Conservation (phyloP, 2,113 vertebrate genomes). For the Camelus dromedarius region DNA sequence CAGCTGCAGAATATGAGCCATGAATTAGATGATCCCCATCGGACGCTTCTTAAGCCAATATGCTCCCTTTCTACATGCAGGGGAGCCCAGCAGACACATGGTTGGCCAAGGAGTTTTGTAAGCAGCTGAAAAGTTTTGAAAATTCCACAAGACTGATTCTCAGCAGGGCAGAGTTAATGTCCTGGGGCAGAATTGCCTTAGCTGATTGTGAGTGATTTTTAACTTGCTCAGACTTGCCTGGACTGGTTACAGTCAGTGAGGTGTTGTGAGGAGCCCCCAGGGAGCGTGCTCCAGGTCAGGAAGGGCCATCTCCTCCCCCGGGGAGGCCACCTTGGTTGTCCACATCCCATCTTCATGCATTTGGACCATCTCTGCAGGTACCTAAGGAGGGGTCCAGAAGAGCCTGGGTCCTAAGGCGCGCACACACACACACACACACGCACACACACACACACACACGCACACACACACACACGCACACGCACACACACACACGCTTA, state of each 20-base stretch:
- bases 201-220: background rate
- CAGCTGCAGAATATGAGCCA: background rate
- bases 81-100: background rate
- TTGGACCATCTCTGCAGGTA: background rate
- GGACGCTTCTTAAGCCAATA: background rate
- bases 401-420: background rate
- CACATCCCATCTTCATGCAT: background rate
- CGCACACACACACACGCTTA: background rate
- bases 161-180: background rate
- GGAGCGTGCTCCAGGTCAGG: background rate
- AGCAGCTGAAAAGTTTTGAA: background rate
- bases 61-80: background rate
- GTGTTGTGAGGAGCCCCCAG: background rate
- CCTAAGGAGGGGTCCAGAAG: background rate
- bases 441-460: background rate
- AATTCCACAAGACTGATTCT: background rate
- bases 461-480: accelerated
- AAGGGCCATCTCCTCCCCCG: too few species aligned
- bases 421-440: accelerated
- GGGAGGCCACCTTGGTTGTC: background rate
- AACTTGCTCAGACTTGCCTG: background rate
- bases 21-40: background rate
- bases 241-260: background rate
- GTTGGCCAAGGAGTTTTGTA: background rate
- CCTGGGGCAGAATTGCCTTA: background rate